Evolutionary conservation across 2,797 vertebrate genomes (phyloP).

Genomic region (Pagetopsis macropterus): DNA sequence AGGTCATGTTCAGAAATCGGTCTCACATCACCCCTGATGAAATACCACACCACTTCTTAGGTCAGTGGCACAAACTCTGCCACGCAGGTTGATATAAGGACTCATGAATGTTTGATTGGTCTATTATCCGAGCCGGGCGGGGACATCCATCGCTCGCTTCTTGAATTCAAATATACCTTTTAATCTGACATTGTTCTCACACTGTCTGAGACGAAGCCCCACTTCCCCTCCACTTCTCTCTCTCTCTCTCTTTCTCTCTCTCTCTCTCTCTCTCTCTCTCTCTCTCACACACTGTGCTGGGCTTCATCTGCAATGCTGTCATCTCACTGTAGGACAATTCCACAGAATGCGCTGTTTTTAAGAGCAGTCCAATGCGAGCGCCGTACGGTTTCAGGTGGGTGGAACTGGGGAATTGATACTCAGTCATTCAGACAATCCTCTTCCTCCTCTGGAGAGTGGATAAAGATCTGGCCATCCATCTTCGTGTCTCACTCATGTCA

Average conservation of each 20-base stretch:
- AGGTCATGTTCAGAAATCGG: conserved; percentile 68
- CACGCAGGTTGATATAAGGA: conserved; percentile 62
- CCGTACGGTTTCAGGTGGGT: conserved; percentile 73
- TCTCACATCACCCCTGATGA: conserved; percentile 62
- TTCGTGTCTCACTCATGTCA: conserved; percentile 73
- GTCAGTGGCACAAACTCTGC: conserved; percentile 58
- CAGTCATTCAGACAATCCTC: conserved; percentile 79
- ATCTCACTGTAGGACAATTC: conserved; percentile 58
- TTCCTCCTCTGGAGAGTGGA: conserved; percentile 74
- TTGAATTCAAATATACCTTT: conserved; percentile 72
- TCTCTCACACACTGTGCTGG: conserved; percentile 13
- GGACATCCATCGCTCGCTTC: conserved; percentile 61
- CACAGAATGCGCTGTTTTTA: conserved; percentile 61
- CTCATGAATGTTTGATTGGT: conserved; percentile 79
- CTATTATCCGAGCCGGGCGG: conserved; percentile 66
- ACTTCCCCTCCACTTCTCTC: conserved; percentile 17
- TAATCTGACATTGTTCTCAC: conserved; percentile 62
- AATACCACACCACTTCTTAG: conserved; percentile 48
- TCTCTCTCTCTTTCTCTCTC: conserved; percentile 20
- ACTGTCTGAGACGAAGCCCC: conserved; percentile 30
- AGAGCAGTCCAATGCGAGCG: conserved; percentile 31
- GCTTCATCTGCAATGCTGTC: conserved; percentile 74
- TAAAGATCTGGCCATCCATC: conserved; percentile 80
- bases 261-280: conserved; percentile 24
- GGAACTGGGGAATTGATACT: conserved; percentile 79